phyloP scores from a whole-genome alignment of 2,113 vertebrate genomes.

The Clarias macrocephalus region DNA sequence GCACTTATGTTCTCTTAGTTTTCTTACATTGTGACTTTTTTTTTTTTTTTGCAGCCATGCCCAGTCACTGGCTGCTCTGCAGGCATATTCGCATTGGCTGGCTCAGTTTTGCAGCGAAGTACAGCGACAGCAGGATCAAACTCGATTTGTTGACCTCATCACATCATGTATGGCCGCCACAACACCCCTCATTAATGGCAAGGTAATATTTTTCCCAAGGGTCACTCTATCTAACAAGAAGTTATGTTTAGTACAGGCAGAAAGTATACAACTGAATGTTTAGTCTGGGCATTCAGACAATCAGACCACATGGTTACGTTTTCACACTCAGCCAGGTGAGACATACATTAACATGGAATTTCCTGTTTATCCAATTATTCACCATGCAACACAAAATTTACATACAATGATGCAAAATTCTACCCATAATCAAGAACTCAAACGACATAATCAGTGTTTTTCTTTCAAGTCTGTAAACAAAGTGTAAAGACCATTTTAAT shows the following conservation, averaged over 20 bases:
- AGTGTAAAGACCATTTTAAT: background rate
- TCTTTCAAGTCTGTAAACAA: background rate
- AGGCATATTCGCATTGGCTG: constrained; percentile 95
- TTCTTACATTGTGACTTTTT: background rate
- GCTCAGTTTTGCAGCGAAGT: constrained; percentile 94
- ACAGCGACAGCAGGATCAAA: constrained; percentile 88
- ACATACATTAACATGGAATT: background rate
- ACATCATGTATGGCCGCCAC: constrained; percentile 89
- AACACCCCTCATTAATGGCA: constrained; percentile 89
- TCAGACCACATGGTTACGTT: background rate
- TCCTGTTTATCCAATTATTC: background rate
- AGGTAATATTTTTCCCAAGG: constrained; percentile 73
- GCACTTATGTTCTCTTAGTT: background rate
- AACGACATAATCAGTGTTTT: background rate
- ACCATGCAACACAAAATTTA: background rate
- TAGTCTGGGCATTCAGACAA: background rate
- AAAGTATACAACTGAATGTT: background rate
- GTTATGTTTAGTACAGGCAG: background rate
- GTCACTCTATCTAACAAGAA: background rate
- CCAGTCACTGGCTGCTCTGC: constrained; percentile 92
- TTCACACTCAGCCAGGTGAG: background rate
- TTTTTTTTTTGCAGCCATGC: constrained; percentile 79
- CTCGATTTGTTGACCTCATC: constrained; percentile 89
- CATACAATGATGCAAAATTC: no score
- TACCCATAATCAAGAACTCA: no score